These are phyloP conservation scores for Teleopsis dalmanni DNA, from an alignment of 1,140 invertebrate genomes.

Conservation along the genomic window DNA sequence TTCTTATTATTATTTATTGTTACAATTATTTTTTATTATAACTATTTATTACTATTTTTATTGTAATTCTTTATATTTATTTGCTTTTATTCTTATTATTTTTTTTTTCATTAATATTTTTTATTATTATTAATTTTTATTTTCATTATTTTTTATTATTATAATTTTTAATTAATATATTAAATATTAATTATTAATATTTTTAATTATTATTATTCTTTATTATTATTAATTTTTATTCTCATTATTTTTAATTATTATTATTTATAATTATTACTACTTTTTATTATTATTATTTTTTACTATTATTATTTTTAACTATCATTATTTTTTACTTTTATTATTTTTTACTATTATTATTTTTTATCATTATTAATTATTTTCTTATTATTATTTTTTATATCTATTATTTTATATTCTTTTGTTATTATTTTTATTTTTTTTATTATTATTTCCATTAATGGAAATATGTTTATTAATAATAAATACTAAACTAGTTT, in stretches of 20 bases:
- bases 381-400: background rate
- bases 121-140: background rate
- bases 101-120: background rate
- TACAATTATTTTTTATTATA: too few species aligned
- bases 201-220: background rate
- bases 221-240: background rate
- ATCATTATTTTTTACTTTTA: background rate
- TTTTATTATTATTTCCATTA: too few species aligned
- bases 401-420: background rate
- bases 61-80: background rate
- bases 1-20: too few species aligned
- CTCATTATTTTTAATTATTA: background rate
- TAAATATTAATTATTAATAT: background rate
- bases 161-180: background rate
- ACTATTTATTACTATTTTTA: background rate
- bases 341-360: background rate
- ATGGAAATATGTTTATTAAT: too few species aligned
- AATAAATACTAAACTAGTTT: too few species aligned
- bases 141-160: background rate
- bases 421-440: too few species aligned
- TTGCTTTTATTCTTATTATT: background rate
- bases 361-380: background rate
- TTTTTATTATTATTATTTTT: background rate
- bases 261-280: background rate
- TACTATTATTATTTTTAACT: background rate